Evolutionary conservation across 2,113 vertebrate genomes (phyloP).

Genomic region (Trogon surrucura): DNA sequence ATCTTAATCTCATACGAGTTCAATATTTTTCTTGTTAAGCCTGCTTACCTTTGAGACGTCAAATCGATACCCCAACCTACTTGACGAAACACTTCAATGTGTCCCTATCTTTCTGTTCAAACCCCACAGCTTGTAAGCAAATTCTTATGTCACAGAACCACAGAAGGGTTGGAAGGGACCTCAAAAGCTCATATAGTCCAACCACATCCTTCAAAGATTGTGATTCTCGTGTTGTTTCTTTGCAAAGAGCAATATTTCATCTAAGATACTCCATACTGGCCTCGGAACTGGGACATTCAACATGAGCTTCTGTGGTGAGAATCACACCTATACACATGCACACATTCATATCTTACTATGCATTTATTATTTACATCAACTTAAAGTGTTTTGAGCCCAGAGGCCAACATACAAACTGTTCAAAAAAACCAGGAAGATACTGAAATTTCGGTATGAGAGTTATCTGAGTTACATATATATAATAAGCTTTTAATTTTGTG

Average conservation of each 20-base stretch:
- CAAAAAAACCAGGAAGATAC: neutral
- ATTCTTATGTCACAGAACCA: neutral
- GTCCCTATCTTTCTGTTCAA: neutral
- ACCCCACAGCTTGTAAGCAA: neutral
- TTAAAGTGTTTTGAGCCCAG: neutral
- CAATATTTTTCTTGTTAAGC: neutral
- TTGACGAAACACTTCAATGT: neutral
- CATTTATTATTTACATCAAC: neutral
- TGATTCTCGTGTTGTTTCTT: neutral
- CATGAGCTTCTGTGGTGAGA: neutral
- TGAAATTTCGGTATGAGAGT: neutral
- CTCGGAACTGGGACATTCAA: neutral
- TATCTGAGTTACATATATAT: neutral
- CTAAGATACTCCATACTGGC: neutral
- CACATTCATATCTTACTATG: neutral
- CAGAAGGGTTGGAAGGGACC: too few species aligned
- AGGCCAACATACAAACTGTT: neutral
- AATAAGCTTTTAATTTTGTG: neutral
- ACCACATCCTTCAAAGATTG: neutral
- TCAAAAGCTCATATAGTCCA: too few species aligned
- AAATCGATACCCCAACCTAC: neutral
- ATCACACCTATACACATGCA: neutral
- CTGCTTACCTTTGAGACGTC: neutral
- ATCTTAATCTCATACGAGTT: fast-evolving
- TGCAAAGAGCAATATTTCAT: neutral